These are phyloP conservation scores for Drosophila nebulosa DNA, from an alignment of 1,140 invertebrate genomes.

Conservation along the genomic window DNA sequence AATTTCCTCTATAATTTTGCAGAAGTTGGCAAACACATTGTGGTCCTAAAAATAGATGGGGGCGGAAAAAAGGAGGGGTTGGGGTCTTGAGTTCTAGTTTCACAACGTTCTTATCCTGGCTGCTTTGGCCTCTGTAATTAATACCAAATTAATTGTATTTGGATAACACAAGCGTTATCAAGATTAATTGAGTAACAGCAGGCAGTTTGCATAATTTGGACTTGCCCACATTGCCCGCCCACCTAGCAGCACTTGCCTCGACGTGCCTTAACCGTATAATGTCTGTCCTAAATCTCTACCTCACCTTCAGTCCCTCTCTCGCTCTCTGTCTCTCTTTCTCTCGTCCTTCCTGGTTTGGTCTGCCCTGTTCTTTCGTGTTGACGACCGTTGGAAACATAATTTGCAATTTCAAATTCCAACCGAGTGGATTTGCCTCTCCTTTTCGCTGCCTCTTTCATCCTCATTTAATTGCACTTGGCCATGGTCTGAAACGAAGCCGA, in stretches of 20 bases:
- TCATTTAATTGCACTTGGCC: constrained; percentile 11
- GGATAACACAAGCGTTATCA: constrained; percentile 79
- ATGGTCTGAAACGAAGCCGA: background rate
- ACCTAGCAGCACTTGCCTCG: background rate
- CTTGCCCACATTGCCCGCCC: constrained; percentile 9
- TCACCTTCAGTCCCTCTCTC: background rate
- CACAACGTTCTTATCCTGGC: background rate
- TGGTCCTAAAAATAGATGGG: background rate
- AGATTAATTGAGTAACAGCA: constrained; percentile 79
- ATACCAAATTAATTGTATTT: constrained; percentile 79
- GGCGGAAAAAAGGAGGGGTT: too few species aligned
- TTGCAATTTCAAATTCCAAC: constrained; percentile 81
- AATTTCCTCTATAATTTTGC: too few species aligned
- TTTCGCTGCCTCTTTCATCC: background rate
- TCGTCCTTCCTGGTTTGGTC: background rate
- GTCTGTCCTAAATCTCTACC: constrained; percentile 15
- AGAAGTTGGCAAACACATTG: background rate
- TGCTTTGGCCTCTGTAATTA: constrained; percentile 63
- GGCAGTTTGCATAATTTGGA: constrained; percentile 78
- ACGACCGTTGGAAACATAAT: constrained; percentile 61
- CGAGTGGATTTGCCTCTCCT: background rate
- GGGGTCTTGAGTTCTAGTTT: background rate
- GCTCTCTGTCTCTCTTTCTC: background rate
- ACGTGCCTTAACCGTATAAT: background rate
- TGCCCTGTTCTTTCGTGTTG: background rate